These are phyloP conservation scores for Cerastoderma edule DNA, from an alignment of 2,888 invertebrate species.

Conservation along the genomic window DNA sequence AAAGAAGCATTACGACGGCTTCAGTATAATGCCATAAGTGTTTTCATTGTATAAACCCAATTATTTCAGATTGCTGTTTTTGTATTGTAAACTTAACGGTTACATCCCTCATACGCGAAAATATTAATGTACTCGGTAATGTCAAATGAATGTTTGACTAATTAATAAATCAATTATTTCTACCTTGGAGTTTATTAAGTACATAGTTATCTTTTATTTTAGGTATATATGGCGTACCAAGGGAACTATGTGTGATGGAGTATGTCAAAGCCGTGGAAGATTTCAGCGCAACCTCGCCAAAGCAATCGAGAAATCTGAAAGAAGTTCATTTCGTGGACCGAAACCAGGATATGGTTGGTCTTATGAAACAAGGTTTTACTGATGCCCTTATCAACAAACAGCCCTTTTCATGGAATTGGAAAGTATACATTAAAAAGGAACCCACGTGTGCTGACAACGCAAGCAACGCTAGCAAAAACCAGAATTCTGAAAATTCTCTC, in stretches of 20 bases:
- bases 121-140: too few relatives aligned
- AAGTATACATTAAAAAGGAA: background rate
- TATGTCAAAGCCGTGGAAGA: constrained; percentile 34
- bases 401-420: constrained; percentile 5
- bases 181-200: too few relatives aligned
- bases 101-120: too few relatives aligned
- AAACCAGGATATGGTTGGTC: background rate
- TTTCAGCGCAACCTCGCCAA: constrained; percentile 4
- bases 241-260: constrained; percentile 34
- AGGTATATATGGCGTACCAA: constrained; percentile 42
- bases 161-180: too few relatives aligned
- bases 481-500: too few relatives aligned
- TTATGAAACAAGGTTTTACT: constrained; percentile 1
- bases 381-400: background rate
- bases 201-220: too few relatives aligned
- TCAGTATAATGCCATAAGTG: too few relatives aligned
- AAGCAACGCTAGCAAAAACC: background rate
- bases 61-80: too few relatives aligned
- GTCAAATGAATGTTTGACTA: too few relatives aligned
- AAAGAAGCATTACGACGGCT: too few relatives aligned
- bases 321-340: constrained; percentile 48
- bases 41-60: too few relatives aligned
- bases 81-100: too few relatives aligned
- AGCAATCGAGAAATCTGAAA: background rate
- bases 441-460: background rate